These are phyloP conservation scores for Tokudaia tokunoshimensis DNA, from an alignment of 2,797 vertebrate genomes.

Conservation along the genomic window DNA sequence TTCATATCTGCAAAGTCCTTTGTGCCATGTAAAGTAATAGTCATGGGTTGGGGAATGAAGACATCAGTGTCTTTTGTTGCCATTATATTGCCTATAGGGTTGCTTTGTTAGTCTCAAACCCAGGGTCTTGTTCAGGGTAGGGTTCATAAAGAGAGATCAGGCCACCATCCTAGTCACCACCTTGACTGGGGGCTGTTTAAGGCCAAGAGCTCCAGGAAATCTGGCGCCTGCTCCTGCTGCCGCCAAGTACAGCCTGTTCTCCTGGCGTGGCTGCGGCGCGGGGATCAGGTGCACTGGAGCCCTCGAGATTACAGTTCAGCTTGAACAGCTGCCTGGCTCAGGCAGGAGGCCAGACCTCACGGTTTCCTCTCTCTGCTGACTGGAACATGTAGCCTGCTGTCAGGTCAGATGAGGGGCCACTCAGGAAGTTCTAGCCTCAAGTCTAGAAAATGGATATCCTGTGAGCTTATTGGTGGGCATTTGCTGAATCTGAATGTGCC, in stretches of 20 bases:
- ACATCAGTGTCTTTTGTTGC: not conserved
- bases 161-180: not conserved
- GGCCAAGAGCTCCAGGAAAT: conserved; percentile 75
- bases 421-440: conserved; percentile 18
- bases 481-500: not conserved
- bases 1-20: not conserved
- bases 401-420: not conserved
- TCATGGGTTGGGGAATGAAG: not conserved
- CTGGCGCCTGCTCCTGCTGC: not conserved
- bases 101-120: conserved; percentile 5
- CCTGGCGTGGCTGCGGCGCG: not conserved
- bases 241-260: conserved; percentile 78
- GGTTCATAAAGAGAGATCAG: not conserved
- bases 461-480: not conserved
- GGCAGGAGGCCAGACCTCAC: not conserved
- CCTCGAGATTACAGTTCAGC: conserved; percentile 40
- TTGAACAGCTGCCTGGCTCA: conserved; percentile 56
- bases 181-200: not conserved
- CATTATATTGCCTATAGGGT: not conserved
- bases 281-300: conserved; percentile 69
- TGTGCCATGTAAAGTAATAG: not conserved
- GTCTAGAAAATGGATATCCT: not conserved
- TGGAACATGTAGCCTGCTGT: not conserved
- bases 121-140: not conserved
- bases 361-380: conserved; percentile 30